Percentiles rank a stretch among this genome's conserved stretches.
These are phyloP conservation scores for Eilema griseolum DNA, from an alignment of 2,888 invertebrate genomes.

Conservation along the genomic window DNA sequence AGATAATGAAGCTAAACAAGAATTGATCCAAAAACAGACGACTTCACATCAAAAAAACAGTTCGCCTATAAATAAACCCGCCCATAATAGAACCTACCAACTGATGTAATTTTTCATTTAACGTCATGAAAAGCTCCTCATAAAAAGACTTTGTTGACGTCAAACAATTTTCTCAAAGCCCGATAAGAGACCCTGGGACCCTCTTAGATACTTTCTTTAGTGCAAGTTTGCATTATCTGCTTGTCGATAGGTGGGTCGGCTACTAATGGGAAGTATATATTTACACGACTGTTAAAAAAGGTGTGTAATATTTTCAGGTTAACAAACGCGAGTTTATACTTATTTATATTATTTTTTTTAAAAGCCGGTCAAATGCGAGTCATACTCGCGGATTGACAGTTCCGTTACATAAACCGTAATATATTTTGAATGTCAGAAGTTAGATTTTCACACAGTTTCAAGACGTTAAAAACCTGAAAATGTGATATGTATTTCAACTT, in stretches of 20 bases:
- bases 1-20: background rate
- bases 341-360: no score
- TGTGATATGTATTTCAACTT: no score
- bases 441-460: no score
- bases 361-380: no score
- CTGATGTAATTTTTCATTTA: slow-evolving; percentile 46
- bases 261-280: background rate
- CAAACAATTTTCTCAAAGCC: slow-evolving; percentile 45
- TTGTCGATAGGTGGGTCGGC: slow-evolving; percentile 19
- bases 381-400: no score
- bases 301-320: background rate
- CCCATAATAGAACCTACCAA: slow-evolving; percentile 21
- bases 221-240: slow-evolving; percentile 30
- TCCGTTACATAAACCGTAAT: no score
- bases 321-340: no score
- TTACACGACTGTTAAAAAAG: background rate
- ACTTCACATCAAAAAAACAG: slow-evolving; percentile 7
- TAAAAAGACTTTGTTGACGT: slow-evolving; percentile 43
- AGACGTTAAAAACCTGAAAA: no score
- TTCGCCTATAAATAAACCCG: slow-evolving; percentile 21
- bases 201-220: slow-evolving; percentile 33
- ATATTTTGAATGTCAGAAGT: no score
- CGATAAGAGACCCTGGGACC: slow-evolving; percentile 33
- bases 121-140: slow-evolving; percentile 27
- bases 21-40: background rate